These are phyloP conservation scores for Drosophila nasuta DNA, from an alignment of 1,140 invertebrate species.

Conservation along the genomic window DNA sequence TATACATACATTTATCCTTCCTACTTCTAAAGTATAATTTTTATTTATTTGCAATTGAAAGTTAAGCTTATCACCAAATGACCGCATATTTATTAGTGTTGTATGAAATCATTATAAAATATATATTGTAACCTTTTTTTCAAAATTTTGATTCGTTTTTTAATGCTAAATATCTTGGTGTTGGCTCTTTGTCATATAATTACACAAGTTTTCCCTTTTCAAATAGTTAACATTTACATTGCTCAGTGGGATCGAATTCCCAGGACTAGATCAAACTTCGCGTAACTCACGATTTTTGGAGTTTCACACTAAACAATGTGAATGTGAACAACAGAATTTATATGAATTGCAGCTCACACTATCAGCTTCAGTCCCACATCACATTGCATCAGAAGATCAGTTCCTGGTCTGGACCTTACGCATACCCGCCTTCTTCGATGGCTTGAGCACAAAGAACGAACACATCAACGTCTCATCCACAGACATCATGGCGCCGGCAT, in stretches of 20 bases:
- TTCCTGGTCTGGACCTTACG: slow-evolving; percentile 27
- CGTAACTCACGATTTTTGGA: not conserved
- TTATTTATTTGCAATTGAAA: too few relatives aligned
- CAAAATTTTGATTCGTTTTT: slow-evolving; percentile 1
- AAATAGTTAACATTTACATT: not conserved
- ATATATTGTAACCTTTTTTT: not conserved
- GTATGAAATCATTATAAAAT: slow-evolving; percentile 10
- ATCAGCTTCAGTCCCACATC: not conserved
- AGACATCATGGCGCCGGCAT: slow-evolving; percentile 99
- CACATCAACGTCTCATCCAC: slow-evolving; percentile 99
- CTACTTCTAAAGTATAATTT: too few relatives aligned
- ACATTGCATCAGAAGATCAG: not conserved
- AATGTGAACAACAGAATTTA: slow-evolving; percentile 22
- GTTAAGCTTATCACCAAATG: not conserved
- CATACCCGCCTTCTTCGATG: slow-evolving; percentile 93
- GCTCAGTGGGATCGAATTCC: too few relatives aligned
- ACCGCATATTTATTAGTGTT: not conserved
- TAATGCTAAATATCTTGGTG: not conserved
- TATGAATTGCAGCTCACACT: slow-evolving; percentile 28
- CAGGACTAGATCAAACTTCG: too few relatives aligned
- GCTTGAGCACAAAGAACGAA: slow-evolving; percentile 89
- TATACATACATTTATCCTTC: too few relatives aligned
- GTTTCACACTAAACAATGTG: not conserved
- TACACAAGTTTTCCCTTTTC: too few relatives aligned
- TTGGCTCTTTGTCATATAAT: not conserved